Conservation (phyloP, 2,888 invertebrate species). For the Carcina quercana region DNA sequence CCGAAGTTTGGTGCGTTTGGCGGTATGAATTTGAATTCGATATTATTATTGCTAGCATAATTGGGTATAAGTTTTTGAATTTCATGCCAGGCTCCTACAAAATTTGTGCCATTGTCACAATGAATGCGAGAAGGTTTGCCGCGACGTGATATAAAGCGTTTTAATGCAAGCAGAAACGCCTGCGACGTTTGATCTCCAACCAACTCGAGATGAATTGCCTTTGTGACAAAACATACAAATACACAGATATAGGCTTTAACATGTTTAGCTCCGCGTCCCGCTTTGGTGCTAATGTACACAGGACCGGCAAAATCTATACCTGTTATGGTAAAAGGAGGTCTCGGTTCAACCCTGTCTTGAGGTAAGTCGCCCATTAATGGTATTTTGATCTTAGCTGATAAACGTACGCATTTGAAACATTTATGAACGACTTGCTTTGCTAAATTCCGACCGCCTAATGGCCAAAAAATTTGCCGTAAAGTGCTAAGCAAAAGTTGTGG, state of each 20-base stretch:
- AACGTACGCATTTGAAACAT: background rate
- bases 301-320: constrained; percentile 20
- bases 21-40: constrained; percentile 12
- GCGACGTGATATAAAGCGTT: background rate
- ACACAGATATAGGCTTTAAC: background rate
- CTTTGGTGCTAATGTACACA: constrained; percentile 7
- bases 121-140: background rate
- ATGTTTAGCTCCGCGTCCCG: background rate
- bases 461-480: constrained; percentile 19
- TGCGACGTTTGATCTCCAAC: background rate
- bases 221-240: background rate
- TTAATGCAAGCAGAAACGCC: background rate
- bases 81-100: constrained; percentile 6
- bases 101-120: constrained; percentile 5
- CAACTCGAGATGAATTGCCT: background rate
- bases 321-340: constrained; percentile 11
- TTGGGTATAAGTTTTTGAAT: constrained; percentile 3
- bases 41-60: constrained; percentile 6
- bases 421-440: constrained; percentile 4
- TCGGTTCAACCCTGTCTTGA: constrained; percentile 10
- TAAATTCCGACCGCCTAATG: constrained; percentile 18
- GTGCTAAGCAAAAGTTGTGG: constrained; percentile 17
- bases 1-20: constrained; percentile 11
- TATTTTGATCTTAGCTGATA: constrained; percentile 6
- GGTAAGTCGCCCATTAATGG: constrained; percentile 20